Conservation (phyloP, 2,888 invertebrate species). For the Harpalus rufipes region DNA sequence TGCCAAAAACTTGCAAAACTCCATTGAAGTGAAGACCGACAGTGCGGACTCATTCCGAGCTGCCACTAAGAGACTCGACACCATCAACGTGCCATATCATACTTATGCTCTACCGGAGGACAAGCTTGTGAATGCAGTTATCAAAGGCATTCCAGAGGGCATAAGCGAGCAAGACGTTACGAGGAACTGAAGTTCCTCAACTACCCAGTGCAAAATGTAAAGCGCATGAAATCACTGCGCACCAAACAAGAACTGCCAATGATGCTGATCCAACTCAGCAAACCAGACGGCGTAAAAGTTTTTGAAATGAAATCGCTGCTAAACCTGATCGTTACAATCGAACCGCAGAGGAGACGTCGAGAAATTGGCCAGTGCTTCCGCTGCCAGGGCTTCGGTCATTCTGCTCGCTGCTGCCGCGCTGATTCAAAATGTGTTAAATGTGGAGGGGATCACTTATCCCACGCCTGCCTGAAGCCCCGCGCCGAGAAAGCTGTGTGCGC, state of each 20-base stretch:
- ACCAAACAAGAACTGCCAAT: neutral
- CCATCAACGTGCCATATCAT: neutral
- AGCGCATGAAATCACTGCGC: neutral
- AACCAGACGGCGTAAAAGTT: neutral
- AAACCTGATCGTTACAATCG: neutral
- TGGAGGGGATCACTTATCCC: neutral
- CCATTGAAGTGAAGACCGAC: neutral
- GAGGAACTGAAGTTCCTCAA: neutral
- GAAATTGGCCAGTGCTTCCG: constrained; percentile 29
- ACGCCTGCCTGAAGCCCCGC: constrained; percentile 12
- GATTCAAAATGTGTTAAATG: constrained; percentile 16
- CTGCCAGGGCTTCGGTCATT: constrained; percentile 33
- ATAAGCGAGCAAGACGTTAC: neutral
- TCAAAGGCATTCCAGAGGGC: neutral
- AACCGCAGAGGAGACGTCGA: constrained; percentile 5
- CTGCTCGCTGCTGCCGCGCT: constrained; percentile 3
- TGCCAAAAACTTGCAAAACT: neutral
- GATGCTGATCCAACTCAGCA: constrained; percentile 7
- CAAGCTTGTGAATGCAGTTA: neutral
- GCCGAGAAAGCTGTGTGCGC: neutral
- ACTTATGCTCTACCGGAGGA: neutral
- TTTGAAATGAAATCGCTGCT: neutral
- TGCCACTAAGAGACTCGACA: neutral
- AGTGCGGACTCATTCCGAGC: neutral
- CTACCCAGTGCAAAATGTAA: neutral